phyloP scores from a whole-genome alignment of 1,140 invertebrate genomes.

The Medauroidea extradentata region DNA sequence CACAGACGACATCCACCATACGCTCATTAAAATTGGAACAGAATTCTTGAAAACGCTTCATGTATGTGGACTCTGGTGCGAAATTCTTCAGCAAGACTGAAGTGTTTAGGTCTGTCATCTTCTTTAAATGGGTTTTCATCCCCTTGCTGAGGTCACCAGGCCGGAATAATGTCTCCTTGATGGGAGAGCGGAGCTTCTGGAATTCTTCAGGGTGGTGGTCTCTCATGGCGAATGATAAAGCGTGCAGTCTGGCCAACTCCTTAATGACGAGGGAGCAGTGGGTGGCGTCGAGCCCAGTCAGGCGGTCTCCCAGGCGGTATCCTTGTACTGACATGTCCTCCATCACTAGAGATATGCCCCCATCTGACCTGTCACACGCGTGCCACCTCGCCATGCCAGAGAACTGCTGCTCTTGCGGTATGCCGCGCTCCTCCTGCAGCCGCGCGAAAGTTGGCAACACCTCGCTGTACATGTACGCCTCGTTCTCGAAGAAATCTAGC shows the following conservation, averaged over 20 bases:
- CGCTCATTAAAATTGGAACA: too few relatives aligned
- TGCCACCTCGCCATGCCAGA: too few relatives aligned
- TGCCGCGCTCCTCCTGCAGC: background rate
- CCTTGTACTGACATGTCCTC: constrained; percentile 15
- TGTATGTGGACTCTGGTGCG: too few relatives aligned
- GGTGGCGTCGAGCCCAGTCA: constrained; percentile 15
- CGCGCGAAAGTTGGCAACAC: background rate
- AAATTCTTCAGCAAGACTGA: too few relatives aligned
- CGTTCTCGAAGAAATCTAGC: background rate
- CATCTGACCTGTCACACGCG: background rate
- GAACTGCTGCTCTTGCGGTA: background rate
- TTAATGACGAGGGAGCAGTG: constrained; percentile 19
- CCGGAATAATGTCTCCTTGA: too few relatives aligned
- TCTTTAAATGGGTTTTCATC: too few relatives aligned
- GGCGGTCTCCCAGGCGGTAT: constrained; percentile 20
- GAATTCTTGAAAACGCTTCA: too few relatives aligned
- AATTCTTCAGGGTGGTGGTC: too few relatives aligned
- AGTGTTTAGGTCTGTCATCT: too few relatives aligned
- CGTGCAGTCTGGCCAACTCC: constrained; percentile 15
- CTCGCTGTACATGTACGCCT: background rate
- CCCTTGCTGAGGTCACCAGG: too few relatives aligned
- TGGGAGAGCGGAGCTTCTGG: too few relatives aligned
- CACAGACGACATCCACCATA: background rate
- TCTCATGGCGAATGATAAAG: too few relatives aligned
- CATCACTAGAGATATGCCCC: constrained; percentile 5